A percentile compares a stretch with the other conserved stretches of the same genome.
Conservation (phyloP, 2,888 invertebrate species). For the Oegoconia quadripuncta region DNA sequence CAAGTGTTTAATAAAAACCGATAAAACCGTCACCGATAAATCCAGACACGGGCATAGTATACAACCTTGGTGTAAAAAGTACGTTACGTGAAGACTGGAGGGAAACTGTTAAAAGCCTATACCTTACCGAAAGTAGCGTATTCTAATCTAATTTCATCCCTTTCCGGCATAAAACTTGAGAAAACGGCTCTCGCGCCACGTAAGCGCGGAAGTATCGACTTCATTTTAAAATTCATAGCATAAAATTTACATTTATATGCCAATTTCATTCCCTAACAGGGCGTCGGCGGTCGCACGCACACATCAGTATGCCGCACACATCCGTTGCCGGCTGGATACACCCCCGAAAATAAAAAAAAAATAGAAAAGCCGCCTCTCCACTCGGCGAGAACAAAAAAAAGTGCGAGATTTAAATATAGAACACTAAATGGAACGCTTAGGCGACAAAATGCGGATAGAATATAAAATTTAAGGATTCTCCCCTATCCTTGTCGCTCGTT, state of each 20-base stretch:
- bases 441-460: constrained; percentile 79
- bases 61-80: not conserved
- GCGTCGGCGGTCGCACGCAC: constrained; percentile 71
- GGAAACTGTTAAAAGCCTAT: constrained; percentile 53
- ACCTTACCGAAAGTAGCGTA: constrained; percentile 57
- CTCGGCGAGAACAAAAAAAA: constrained; percentile 65
- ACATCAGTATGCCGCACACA: constrained; percentile 76
- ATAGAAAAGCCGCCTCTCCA: constrained; percentile 63
- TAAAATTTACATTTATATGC: constrained; percentile 80
- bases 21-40: too few relatives aligned
- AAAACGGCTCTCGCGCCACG: constrained; percentile 53
- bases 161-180: constrained; percentile 55
- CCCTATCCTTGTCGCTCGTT: constrained; percentile 51
- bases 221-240: constrained; percentile 79
- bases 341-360: constrained; percentile 53
- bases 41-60: too few relatives aligned
- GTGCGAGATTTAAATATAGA: constrained; percentile 76
- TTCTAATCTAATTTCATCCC: constrained; percentile 74
- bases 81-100: constrained; percentile 22
- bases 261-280: constrained; percentile 78
- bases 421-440: constrained; percentile 80
- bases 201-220: constrained; percentile 74
- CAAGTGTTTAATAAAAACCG: too few relatives aligned
- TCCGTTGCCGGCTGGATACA: constrained; percentile 48
- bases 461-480: constrained; percentile 73